phyloP scores from a whole-genome alignment of 2,888 invertebrate genomes.

The Tubulanus polymorphus region DNA sequence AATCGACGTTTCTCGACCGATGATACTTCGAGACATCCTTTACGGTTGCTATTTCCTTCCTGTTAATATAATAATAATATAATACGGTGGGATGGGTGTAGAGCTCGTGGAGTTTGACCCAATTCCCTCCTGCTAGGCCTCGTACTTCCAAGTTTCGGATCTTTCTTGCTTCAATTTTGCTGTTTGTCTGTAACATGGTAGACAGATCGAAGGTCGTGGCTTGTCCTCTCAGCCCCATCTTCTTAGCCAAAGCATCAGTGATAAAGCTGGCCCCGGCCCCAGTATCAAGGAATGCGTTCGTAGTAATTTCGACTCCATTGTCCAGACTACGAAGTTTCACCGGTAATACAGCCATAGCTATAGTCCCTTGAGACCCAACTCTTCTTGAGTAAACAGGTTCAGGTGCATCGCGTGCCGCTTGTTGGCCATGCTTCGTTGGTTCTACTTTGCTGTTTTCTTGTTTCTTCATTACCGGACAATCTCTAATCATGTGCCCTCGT shows the following conservation, averaged over 20 bases:
- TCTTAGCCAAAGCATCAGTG: background rate
- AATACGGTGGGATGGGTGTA: background rate
- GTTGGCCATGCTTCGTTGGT: too few relatives aligned
- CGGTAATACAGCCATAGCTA: background rate
- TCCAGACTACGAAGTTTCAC: background rate
- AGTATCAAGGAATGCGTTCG: background rate
- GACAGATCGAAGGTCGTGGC: background rate
- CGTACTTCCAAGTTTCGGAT: background rate
- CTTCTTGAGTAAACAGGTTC: background rate
- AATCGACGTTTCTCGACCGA: background rate
- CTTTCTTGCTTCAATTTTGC: background rate
- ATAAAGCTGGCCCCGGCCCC: background rate
- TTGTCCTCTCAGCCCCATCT: background rate
- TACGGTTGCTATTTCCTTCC: background rate
- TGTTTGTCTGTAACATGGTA: background rate
- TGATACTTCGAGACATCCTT: background rate
- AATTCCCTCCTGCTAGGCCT: background rate
- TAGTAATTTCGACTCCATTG: background rate
- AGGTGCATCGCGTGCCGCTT: too few relatives aligned
- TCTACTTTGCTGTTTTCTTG: too few relatives aligned
- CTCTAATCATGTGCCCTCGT: too few relatives aligned
- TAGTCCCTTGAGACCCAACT: background rate
- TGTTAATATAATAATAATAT: too few relatives aligned
- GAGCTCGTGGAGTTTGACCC: background rate
- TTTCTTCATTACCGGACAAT: too few relatives aligned